These are phyloP conservation scores for Planococcus citri DNA, from an alignment of 1,140 invertebrate genomes.

Conservation along the genomic window DNA sequence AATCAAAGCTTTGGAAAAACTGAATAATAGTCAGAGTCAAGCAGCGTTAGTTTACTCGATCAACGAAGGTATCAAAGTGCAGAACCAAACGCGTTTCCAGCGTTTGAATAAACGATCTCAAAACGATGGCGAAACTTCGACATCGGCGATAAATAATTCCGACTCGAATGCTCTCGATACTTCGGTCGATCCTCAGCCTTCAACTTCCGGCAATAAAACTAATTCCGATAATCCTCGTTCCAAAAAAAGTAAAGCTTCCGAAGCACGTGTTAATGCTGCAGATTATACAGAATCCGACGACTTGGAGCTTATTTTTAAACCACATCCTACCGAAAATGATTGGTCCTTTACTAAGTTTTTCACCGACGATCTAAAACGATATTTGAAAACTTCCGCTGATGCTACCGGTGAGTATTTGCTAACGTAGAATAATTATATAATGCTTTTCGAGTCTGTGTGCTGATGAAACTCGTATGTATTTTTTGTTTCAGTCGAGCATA, in stretches of 20 bases:
- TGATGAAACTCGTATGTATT: conserved; percentile 2
- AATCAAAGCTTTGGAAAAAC: conserved; percentile 78
- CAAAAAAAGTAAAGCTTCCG: not conserved
- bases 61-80: conserved; percentile 86
- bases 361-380: conserved; percentile 72
- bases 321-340: conserved; percentile 81
- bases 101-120: conserved; percentile 52
- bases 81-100: conserved; percentile 77
- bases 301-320: conserved; percentile 90
- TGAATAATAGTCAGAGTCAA: conserved; percentile 87
- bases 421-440: not conserved
- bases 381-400: conserved; percentile 90
- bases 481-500: conserved; percentile 68
- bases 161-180: not conserved
- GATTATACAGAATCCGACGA: conserved; percentile 37
- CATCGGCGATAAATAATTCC: not conserved
- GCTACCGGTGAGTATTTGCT: conserved; percentile 53
- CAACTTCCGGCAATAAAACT: conserved; percentile 21
- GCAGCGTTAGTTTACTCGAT: conserved; percentile 87
- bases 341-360: conserved; percentile 65
- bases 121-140: conserved; percentile 28
- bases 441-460: conserved; percentile 18
- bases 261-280: conserved; percentile 13
- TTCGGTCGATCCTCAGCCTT: not conserved
- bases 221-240: not conserved